Evolutionary conservation across 2,797 vertebrate species (phyloP), one percentile per base, ranked within the genome.

Genomic region (Molossus molossus): DNA sequence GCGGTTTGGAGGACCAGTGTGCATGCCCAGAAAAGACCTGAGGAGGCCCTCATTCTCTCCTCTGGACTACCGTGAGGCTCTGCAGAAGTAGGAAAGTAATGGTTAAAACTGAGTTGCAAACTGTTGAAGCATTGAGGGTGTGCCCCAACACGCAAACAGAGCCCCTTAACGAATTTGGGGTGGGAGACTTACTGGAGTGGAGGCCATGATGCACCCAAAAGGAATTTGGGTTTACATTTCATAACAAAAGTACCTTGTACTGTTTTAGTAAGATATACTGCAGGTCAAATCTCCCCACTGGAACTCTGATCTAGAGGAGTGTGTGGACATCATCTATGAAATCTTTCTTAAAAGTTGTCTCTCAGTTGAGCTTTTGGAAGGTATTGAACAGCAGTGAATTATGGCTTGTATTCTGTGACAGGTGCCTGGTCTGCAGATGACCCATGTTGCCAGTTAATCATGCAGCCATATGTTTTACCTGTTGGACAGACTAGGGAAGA

Each of bases 341-440:
- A 29, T 79, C 60, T 88, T 73, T 83, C 64, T 72, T 90, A 62
- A 79, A 85, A 80, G 23, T 65, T 13, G 29, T 69, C 55, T 81
- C 75, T 82, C 53, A 57, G 18, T 73, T 81, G 76, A 95, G 10
- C 27, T 90, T 76, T 87, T 65, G 86, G 79, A 53, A 64, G 15
- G 25, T 72, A 48, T 0, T 17, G n/a, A 88, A 67, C 0, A 81
- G 27, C 33, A n/a, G 0, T 55, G 81, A 92, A 29, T 81, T 10
- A 40, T 3, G 75, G 58, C 20, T 82, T 82, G 1, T 87, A 6
- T 77, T 93, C 50, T 94, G 29, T 87, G 87, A 90, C 6, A 15
- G 37, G 10, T 87, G 37, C 13, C 85, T 67, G 33, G 57, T 85
- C 64, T 81, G 45, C 50, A 33, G 57, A 45, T 93, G 81, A 57